A percentile compares a stretch with the other conserved stretches of the same genome.
Conservation (phyloP, 2,797 vertebrate species). For the Sebastes elongatus region DNA sequence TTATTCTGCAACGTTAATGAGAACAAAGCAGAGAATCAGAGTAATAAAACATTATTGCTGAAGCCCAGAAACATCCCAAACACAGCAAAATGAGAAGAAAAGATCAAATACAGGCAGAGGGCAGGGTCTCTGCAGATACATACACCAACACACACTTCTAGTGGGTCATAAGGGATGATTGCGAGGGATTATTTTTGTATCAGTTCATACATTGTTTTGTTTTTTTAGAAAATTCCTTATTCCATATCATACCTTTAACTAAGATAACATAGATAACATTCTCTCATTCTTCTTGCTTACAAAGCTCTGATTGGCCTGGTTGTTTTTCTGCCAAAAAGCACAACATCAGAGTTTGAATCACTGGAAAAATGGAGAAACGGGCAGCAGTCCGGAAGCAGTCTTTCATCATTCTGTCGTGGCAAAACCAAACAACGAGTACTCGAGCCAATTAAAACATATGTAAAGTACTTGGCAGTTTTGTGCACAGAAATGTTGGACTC, state of each 20-base stretch:
- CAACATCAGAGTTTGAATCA: background rate
- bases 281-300: background rate
- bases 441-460: background rate
- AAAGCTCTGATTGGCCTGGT: background rate
- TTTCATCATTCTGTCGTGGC: background rate
- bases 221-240: too few species aligned
- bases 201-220: too few species aligned
- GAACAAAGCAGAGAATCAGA: too few species aligned
- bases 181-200: too few species aligned
- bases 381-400: background rate
- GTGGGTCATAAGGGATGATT: too few species aligned
- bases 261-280: background rate
- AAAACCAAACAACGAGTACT: background rate
- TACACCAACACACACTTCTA: too few species aligned
- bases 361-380: background rate
- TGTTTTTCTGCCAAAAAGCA: background rate
- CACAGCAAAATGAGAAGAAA: too few species aligned
- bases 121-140: too few species aligned
- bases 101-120: too few species aligned
- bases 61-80: too few species aligned
- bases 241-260: too few species aligned
- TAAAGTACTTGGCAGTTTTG: background rate
- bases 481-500: background rate
- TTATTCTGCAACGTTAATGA: background rate
- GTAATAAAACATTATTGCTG: too few species aligned